A percentile compares a stretch with the other conserved stretches of the same genome.
Evolutionary conservation across 2,888 invertebrate species (phyloP).

Genomic region (Brachynemurus nebulosus): DNA sequence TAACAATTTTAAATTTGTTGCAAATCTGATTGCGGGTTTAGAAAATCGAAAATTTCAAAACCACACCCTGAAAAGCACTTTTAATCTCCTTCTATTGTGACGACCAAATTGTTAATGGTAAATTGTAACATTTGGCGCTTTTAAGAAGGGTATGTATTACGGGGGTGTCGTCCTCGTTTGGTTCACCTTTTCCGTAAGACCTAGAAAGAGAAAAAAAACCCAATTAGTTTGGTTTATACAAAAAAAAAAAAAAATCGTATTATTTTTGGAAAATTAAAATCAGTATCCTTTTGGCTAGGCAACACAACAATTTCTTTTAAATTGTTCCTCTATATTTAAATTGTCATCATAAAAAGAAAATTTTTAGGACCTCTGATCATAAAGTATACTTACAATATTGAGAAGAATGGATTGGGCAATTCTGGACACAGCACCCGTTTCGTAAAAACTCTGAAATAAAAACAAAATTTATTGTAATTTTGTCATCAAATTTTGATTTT

Average conservation of each 20-base stretch:
- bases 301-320: slow-evolving; percentile 5
- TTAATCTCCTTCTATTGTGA: not conserved
- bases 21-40: not conserved
- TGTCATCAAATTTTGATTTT: not conserved
- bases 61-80: not conserved
- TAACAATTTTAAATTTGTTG: no score
- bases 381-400: no score
- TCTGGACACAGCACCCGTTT: no score
- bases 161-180: no score
- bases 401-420: no score
- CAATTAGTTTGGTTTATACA: not conserved
- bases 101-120: not conserved
- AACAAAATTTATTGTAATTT: no score
- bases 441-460: no score
- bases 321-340: not conserved
- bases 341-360: slow-evolving; percentile 8
- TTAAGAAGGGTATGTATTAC: not conserved
- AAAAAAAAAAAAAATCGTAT: not conserved
- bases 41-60: not conserved
- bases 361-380: no score
- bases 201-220: not conserved
- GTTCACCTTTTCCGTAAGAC: not conserved
- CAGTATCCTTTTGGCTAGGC: slow-evolving; percentile 12
- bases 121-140: not conserved
- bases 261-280: not conserved